Evolutionary conservation across 2,113 vertebrate genomes (phyloP).

Genomic region (Tachysurus fulvidraco): DNA sequence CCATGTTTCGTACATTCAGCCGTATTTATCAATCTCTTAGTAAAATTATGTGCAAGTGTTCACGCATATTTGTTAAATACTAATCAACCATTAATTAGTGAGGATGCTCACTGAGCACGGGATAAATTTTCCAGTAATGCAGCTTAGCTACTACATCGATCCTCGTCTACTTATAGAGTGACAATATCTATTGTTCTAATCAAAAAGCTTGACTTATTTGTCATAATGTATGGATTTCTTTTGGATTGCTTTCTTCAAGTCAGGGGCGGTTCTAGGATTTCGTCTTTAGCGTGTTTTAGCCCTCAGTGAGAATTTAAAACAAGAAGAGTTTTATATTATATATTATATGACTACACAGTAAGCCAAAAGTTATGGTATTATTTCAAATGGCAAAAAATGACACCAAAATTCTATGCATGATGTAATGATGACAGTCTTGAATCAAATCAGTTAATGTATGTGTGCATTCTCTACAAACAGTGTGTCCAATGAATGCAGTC

Average conservation of each 20-base stretch:
- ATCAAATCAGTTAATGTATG: no score
- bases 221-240: not conserved
- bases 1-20: not conserved
- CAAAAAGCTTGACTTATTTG: not conserved
- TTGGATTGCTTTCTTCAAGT: not conserved
- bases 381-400: no score
- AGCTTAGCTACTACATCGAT: not conserved
- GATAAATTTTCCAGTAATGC: not conserved
- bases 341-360: no score
- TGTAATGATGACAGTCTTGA: no score
- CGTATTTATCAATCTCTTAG: not conserved
- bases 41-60: not conserved
- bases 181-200: not conserved
- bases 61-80: not conserved
- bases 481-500: no score
- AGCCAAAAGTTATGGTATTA: no score
- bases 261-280: no score
- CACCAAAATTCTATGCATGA: no score
- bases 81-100: not conserved
- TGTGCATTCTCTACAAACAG: no score
- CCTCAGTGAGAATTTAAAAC: no score
- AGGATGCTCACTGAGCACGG: not conserved
- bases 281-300: no score
- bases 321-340: no score
- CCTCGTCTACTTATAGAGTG: not conserved